Evolutionary conservation across 2,113 vertebrate species (phyloP).

Genomic region (Ictalurus furcatus): DNA sequence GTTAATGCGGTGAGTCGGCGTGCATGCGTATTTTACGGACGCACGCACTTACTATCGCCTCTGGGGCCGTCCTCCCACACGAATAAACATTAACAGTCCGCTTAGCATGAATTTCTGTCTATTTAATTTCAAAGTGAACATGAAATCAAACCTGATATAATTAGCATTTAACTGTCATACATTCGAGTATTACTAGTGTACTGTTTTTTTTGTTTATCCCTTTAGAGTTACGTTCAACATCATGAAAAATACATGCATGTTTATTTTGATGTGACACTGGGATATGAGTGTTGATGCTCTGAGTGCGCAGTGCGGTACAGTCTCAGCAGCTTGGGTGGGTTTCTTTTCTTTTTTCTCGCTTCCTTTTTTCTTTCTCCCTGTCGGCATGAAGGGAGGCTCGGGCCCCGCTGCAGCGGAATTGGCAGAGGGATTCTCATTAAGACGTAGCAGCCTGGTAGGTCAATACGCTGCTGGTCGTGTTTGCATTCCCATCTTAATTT

Average conservation of each 20-base stretch:
- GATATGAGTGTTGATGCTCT: not conserved
- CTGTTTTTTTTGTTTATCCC: not conserved
- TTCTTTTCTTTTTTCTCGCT: not conserved
- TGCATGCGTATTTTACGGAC: not conserved
- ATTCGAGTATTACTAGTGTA: no score
- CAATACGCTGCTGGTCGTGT: constrained; percentile 54
- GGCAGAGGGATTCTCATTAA: constrained; percentile 58
- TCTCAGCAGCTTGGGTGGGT: not conserved
- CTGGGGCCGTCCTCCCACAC: constrained; percentile 15
- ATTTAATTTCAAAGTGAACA: not conserved
- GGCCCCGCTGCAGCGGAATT: constrained; percentile 34
- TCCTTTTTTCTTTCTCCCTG: constrained; percentile 7
- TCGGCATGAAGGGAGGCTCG: constrained; percentile 28
- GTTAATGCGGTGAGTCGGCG: constrained; percentile 37
- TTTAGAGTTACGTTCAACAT: not conserved
- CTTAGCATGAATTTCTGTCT: not conserved
- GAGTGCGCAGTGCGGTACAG: constrained; percentile 18
- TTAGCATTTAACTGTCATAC: not conserved
- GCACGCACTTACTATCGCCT: constrained; percentile 22
- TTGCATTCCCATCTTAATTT: constrained; percentile 60
- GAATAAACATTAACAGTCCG: not conserved
- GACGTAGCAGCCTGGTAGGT: constrained; percentile 48
- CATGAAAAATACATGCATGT: not conserved
- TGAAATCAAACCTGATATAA: not conserved
- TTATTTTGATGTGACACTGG: not conserved